A percentile compares a stretch with the other conserved stretches of the same genome.
These are phyloP conservation scores for Porites evermanni DNA, from an alignment of 92 coral and sea anemone species.

Conservation along the genomic window DNA sequence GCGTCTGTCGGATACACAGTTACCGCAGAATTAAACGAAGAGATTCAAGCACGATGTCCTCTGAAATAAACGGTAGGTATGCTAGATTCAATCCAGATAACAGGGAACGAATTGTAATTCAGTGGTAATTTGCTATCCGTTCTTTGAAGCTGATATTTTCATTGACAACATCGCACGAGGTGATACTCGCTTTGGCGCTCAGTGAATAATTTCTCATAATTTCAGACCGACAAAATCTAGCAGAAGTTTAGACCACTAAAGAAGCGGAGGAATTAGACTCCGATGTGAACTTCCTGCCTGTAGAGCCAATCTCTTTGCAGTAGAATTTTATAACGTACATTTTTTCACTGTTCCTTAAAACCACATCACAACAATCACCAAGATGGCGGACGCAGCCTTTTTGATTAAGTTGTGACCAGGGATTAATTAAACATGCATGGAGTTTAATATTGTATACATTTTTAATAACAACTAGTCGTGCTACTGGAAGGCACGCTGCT, in stretches of 20 bases:
- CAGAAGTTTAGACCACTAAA: not conserved
- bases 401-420: conserved; percentile 68
- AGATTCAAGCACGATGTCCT: conserved; percentile 39
- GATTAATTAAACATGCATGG: conserved; percentile 74
- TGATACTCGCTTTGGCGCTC: conserved; percentile 1
- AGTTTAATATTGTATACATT: conserved; percentile 73
- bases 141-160: conserved; percentile 39
- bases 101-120: conserved; percentile 21
- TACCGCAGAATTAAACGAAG: not conserved
- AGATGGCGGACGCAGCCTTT: conserved; percentile 63
- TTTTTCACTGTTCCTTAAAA: conserved; percentile 4
- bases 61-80: conserved; percentile 47
- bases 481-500: conserved; percentile 38
- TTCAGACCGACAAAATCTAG: not conserved
- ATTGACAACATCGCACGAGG: conserved; percentile 15
- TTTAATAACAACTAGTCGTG: conserved; percentile 42
- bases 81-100: conserved; percentile 14
- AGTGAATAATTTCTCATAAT: conserved; percentile 13
- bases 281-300: not conserved
- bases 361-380: conserved; percentile 33
- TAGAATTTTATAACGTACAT: not conserved
- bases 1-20: conserved; percentile 22
- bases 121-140: conserved; percentile 28
- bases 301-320: not conserved
- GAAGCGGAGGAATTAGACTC: not conserved